Evolutionary conservation across 2,888 invertebrate species (phyloP), one percentile per base, ranked within the genome.

Genomic region (Synergus laeviventris): DNA sequence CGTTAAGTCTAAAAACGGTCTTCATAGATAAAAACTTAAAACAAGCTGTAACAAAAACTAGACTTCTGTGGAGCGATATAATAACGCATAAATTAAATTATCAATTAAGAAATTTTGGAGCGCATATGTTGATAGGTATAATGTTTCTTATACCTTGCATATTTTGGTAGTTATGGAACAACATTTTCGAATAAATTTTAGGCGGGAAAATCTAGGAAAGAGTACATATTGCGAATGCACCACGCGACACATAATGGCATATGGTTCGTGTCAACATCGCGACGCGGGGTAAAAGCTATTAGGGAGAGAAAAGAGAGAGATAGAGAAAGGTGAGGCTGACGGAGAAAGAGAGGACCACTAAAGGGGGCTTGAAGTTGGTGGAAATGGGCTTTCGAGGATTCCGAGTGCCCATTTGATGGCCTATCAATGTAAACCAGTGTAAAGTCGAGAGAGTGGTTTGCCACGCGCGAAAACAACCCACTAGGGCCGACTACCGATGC

Each of bases 391-490:
- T 84, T 85, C 80, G 84, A 84, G 85, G 83, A 76, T 84, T 83
- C 82, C 83, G 83, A 85, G 86, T 87, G 85, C 85, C 85, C 83
- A 82, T 86, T 86, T 86, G 85, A 86, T 86, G 84, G 86, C 78
- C 87, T 86, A 87, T 88, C 87, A 87, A 88, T 86, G 87, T 86
- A 87, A 87, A 87, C 86, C 86, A 86, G 86, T 86, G 86, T 86
- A 86, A 87, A 87, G 86, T 87, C 82, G 82, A 75, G 76, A 80
- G 82, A 76, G 75, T 64, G 73, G 66, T 73, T 75, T 39, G 78
- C 74, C 74, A 70, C 76, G 76, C 77, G 75, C 56, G 73, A 62
- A 36, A 74, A 66, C 38, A 59, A 66, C 74, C 70, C 61, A 36
- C 64, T 36, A n/a, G n/a, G n/a, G n/a, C 2, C n/a, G 5, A 5